Evolutionary conservation across 2,888 invertebrate species (phyloP).

Genomic region (Agriotes lineatus): DNA sequence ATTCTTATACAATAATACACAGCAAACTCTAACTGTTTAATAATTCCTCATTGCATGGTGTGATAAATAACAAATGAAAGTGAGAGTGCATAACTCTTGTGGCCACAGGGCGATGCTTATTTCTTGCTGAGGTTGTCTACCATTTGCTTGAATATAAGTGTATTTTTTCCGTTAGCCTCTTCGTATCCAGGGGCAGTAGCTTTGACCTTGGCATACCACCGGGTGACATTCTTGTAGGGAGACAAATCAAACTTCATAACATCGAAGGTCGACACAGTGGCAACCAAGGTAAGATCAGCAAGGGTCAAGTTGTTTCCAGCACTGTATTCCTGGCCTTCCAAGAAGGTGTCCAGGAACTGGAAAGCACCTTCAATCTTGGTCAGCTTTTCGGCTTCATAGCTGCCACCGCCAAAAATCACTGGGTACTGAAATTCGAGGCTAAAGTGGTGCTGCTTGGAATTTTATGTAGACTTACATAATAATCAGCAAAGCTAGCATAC

Average conservation of each 20-base stretch:
- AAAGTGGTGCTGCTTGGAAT: too few species aligned
- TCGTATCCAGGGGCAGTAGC: conserved; percentile 72
- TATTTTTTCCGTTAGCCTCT: conserved; percentile 59
- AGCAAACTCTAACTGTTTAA: too few species aligned
- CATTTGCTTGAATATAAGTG: too few species aligned
- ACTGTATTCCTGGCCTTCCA: conserved; percentile 77
- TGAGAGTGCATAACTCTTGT: too few species aligned
- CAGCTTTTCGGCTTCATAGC: conserved; percentile 67
- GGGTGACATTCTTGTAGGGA: conserved; percentile 76
- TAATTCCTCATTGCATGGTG: too few species aligned
- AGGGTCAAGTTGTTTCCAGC: conserved; percentile 82
- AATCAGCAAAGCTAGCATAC: background rate
- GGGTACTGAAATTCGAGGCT: too few species aligned
- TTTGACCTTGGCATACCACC: conserved; percentile 73
- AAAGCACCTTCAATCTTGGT: conserved; percentile 78
- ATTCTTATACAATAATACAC: too few species aligned
- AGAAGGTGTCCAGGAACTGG: conserved; percentile 77
- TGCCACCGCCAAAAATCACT: too few species aligned
- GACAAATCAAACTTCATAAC: conserved; percentile 74
- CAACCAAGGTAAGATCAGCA: conserved; percentile 80
- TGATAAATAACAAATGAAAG: too few species aligned
- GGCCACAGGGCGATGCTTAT: too few species aligned
- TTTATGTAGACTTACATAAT: background rate
- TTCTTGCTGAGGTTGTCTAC: too few species aligned
- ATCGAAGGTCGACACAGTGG: conserved; percentile 78